A percentile compares a stretch with the other conserved stretches of the same genome.
These are phyloP conservation scores for Holocentrus rufus DNA, from an alignment of 2,797 vertebrate genomes.

Conservation along the genomic window DNA sequence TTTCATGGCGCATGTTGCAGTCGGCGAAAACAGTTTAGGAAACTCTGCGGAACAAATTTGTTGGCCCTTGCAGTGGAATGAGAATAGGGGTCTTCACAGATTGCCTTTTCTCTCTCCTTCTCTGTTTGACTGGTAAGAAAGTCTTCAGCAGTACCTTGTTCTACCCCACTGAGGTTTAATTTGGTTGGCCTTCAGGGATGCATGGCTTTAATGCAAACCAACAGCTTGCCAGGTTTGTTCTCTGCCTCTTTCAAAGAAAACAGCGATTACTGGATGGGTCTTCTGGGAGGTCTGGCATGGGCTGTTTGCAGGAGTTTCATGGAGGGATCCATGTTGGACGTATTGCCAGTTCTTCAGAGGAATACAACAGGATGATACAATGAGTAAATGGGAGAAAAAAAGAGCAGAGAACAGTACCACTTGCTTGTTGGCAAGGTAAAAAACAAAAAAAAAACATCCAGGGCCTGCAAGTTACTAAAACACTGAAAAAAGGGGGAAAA, in stretches of 20 bases:
- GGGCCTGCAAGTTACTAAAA: neutral
- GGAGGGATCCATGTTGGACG: conserved; percentile 44
- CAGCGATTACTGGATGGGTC: conserved; percentile 57
- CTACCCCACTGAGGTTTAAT: conserved; percentile 52
- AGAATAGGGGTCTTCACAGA: conserved; percentile 55
- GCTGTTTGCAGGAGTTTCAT: conserved; percentile 38
- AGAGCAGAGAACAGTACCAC: conserved; percentile 14
- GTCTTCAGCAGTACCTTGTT: conserved; percentile 36
- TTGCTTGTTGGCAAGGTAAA: conserved; percentile 1
- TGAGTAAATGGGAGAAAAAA: conserved; percentile 31
- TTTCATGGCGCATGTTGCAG: conserved; percentile 59
- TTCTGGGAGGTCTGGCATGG: conserved; percentile 75
- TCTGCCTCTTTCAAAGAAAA: conserved; percentile 71
- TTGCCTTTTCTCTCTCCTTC: conserved; percentile 27
- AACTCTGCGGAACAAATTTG: conserved; percentile 67
- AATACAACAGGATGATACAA: conserved; percentile 10
- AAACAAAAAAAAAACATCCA: no score
- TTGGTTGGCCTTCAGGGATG: conserved; percentile 54
- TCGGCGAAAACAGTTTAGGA: conserved; percentile 63
- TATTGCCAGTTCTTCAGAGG: conserved; percentile 25
- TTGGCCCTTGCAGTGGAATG: conserved; percentile 49
- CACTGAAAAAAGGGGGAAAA: no score
- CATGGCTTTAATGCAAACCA: conserved; percentile 53
- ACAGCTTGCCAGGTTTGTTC: conserved; percentile 61
- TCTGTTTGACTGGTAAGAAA: conserved; percentile 35